Evolutionary conservation across 53 echinoderm and acorn worm genomes (phyloP), one percentile per base, ranked within the genome.

Genomic region (Mesocentrotus franciscanus): DNA sequence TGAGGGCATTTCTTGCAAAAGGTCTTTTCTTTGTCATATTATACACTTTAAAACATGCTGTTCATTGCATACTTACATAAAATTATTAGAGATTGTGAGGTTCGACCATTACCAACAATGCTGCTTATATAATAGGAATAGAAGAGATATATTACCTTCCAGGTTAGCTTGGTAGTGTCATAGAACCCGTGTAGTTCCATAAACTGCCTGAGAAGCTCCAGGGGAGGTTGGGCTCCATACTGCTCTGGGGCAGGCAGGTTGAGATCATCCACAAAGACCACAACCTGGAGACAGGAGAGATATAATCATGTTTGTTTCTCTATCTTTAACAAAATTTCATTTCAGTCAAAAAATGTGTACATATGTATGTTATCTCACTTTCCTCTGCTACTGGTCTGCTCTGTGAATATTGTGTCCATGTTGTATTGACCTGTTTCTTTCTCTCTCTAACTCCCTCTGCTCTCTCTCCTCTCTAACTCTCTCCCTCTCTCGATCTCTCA

Each of bases 171-270:
- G 58, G 97, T 97, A 24, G 98, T 97, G 93, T 99, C 99, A 90
- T 98, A 99, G 95, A 98, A 99, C 61, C 99, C 99, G 17, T 96
- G 96, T 6, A 98, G 95, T 87, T 99, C 99, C 96, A 99, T 71
- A 94, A 98, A 98, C 92, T 99, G 99, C 74, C 99, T 93, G 7
- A 99, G 97, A 11, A 99, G 97, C 61, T 99, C 99, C 70, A 99
- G 96, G 30, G 99, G 99, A 10, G 99, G 99, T 92, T 99, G 99
- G 74, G 99, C 99, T 76, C 99, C 99, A 91, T 97, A 99, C 78
- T 96, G 95, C 96, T 99, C 99, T n/a, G 99, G 99, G 10, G 99
- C 98, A 60, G 99, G 99, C 24, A 99, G 96, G 94, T 99, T 99
- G 7, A 99, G 96, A 84, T 99, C 99, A 96, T 99, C 99, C 7